Evolutionary conservation across 1,140 invertebrate genomes (phyloP), one percentile per base, ranked within the genome.

Genomic region (Hylyphantes graminicola): DNA sequence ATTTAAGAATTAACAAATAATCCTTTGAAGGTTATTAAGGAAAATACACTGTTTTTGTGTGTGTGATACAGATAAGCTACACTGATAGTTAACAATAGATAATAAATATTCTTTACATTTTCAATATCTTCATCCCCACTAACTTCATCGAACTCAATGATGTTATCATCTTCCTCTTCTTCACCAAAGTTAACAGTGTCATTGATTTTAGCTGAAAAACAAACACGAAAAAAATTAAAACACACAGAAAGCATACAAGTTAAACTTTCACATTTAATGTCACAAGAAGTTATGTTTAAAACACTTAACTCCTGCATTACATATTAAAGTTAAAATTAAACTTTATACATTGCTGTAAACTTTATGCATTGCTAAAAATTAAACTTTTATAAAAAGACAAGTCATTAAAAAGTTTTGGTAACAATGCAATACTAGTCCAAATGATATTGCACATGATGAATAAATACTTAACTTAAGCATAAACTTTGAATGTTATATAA

Each of bases 101-200:
- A 57, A 10, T 11, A 57, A 57, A 57, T 57, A 11, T n/a, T 50
- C 11, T 85, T 83, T 86, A 88, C 88, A 87, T 90, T 87, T 85
- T 89, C 88, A 86, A 90, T 89, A 77, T 96, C 95, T 89, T 86
- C 85, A 67, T 86, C 86, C 2, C 82, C 89, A 92, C 87, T 89
- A 75, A 89, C 89, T 85, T 97, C 96, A 87, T 95, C 96, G 88
- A 97, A 97, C 89, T 97, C 95, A 90, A 97, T 97, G 88, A 88
- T 87, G 83, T 87, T 87, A 48, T 97, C 96, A 91, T 97, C 96
- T 88, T 96, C 93, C 87, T 95, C 96, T 91, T 97, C 96, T 88
- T 97, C 96, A 85, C 96, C 95, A 90, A 97, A 97, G 79, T 95
- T 96, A 87, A 96, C 95, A 86, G 94, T 96, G 87, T 97, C 96